Percentiles rank a stretch among this genome's conserved stretches.
Evolutionary conservation across 2,113 vertebrate genomes (phyloP).

Genomic region (Otus sunia): DNA sequence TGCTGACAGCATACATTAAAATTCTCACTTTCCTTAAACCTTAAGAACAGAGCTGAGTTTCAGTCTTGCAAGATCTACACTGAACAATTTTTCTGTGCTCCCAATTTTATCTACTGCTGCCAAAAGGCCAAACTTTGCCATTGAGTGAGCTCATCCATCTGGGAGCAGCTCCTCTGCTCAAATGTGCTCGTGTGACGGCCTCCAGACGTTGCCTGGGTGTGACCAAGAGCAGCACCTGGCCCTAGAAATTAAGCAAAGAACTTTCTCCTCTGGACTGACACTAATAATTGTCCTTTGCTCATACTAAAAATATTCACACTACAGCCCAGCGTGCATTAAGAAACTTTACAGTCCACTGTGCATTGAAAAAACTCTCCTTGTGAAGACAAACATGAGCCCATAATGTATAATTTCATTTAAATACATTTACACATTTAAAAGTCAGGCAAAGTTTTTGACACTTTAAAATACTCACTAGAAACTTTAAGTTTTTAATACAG

Average conservation of each 20-base stretch:
- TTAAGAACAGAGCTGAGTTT: not conserved
- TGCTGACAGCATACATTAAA: not conserved
- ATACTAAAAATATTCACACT: not conserved
- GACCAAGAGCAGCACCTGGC: not conserved
- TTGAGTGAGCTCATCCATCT: not conserved
- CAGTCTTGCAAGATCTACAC: not conserved
- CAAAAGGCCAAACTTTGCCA: not conserved
- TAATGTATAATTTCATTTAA: not conserved
- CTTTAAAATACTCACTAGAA: not conserved
- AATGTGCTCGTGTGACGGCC: fast-evolving
- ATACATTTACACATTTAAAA: not conserved
- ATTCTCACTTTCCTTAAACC: not conserved
- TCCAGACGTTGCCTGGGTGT: not conserved
- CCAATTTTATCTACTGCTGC: fast-evolving
- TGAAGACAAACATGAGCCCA: not conserved
- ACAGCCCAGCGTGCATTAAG: not conserved
- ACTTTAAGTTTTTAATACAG: not conserved
- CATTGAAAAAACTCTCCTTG: not conserved
- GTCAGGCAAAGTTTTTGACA: not conserved
- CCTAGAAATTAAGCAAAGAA: not conserved
- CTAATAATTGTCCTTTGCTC: not conserved
- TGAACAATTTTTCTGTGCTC: not conserved
- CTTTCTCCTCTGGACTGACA: not conserved
- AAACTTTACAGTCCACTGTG: not conserved
- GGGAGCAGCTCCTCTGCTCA: fast-evolving